phyloP scores from a whole-genome alignment of 2,888 invertebrate genomes.

The Lithophane semibrunnea region DNA sequence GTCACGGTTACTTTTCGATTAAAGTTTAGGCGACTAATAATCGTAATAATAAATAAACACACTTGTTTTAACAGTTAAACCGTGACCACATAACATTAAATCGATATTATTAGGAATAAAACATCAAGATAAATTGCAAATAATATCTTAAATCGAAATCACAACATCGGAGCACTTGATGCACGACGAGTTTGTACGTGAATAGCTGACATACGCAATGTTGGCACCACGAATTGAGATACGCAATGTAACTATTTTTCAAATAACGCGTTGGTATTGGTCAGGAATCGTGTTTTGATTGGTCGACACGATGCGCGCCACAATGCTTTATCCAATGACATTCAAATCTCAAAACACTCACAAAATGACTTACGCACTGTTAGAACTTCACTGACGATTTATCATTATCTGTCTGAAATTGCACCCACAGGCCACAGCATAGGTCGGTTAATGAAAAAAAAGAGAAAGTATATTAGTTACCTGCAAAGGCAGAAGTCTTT shows the following conservation, averaged over 20 bases:
- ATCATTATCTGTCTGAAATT: too few species aligned
- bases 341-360: too few species aligned
- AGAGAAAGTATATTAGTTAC: too few species aligned
- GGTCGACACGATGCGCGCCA: too few species aligned
- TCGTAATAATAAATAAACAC: conserved; percentile 9
- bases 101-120: conserved; percentile 2
- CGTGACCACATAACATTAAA: conserved; percentile 5
- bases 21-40: background rate
- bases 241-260: conserved; percentile 26
- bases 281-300: background rate
- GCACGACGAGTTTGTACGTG: conserved; percentile 3
- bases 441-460: too few species aligned
- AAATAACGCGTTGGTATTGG: conserved; percentile 21
- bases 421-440: too few species aligned
- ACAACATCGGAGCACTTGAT: conserved; percentile 14
- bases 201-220: conserved; percentile 29
- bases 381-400: too few species aligned
- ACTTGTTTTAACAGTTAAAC: conserved; percentile 7
- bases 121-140: background rate
- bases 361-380: too few species aligned
- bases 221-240: conserved; percentile 36
- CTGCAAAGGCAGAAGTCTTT: too few species aligned
- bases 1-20: conserved; percentile 22
- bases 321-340: too few species aligned
- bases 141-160: conserved; percentile 5